Evolutionary conservation across 2,888 invertebrate genomes (phyloP).

Genomic region (Boloria euphrosyne): DNA sequence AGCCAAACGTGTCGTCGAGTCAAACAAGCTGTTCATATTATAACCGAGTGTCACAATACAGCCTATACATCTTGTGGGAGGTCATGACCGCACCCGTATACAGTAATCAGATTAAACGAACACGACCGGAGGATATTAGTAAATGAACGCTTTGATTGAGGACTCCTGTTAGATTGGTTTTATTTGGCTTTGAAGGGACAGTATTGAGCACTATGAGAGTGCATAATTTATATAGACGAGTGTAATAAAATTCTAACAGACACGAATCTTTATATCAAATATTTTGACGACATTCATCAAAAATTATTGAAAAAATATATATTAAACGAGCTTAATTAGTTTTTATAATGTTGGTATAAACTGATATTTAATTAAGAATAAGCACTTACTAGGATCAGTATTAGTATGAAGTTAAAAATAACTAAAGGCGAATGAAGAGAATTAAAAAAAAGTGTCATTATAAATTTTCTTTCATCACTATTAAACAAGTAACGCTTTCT

Average conservation of each 20-base stretch:
- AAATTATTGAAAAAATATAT: too few relatives aligned
- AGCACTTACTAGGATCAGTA: not conserved
- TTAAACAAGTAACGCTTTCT: constrained; percentile 1
- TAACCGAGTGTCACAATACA: not conserved
- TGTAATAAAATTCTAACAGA: too few relatives aligned
- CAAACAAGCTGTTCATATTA: too few relatives aligned
- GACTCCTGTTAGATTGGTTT: constrained; percentile 29
- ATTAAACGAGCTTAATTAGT: too few relatives aligned
- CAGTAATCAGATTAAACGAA: constrained; percentile 55
- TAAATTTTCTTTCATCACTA: not conserved
- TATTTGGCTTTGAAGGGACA: constrained; percentile 11
- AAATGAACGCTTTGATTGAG: constrained; percentile 41
- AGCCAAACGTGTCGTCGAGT: too few relatives aligned
- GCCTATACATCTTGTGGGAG: constrained; percentile 34
- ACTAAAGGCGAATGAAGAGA: too few relatives aligned
- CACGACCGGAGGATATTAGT: constrained; percentile 39
- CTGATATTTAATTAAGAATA: too few relatives aligned
- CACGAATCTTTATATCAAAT: too few relatives aligned
- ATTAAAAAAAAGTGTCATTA: not conserved
- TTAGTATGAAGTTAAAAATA: too few relatives aligned
- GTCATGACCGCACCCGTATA: constrained; percentile 57
- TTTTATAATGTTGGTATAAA: too few relatives aligned
- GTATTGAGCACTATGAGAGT: not conserved
- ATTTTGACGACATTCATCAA: too few relatives aligned
- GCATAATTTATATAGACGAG: too few relatives aligned